Conservation (phyloP, 2,888 invertebrate species). For the Lithophane leautieri region DNA sequence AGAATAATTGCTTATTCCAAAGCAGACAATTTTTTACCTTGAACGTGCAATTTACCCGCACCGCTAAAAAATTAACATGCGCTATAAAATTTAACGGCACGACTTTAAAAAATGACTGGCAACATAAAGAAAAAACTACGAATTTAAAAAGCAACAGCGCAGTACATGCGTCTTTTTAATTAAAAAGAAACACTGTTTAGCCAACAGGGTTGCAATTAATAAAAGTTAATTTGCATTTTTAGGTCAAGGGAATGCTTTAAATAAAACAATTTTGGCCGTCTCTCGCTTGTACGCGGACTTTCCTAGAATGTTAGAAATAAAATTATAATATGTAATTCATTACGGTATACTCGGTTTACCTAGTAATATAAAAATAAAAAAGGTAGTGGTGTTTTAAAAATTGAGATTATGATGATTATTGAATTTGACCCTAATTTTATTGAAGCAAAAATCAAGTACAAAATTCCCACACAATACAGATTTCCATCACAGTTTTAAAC, state of each 20-base stretch:
- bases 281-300: conserved; percentile 47
- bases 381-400: not conserved
- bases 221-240: conserved; percentile 70
- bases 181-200: conserved; percentile 66
- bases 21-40: not conserved
- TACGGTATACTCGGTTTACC: not conserved
- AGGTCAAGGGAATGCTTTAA: conserved; percentile 67
- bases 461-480: not conserved
- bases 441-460: not conserved
- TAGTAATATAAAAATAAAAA: not conserved
- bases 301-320: conserved; percentile 46
- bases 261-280: conserved; percentile 63
- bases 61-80: not conserved
- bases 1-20: not conserved
- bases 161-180: conserved; percentile 60
- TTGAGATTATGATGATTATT: not conserved
- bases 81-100: conserved; percentile 6
- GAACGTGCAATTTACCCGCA: not conserved
- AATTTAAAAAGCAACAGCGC: conserved; percentile 32
- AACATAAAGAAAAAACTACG: conserved; percentile 10
- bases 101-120: conserved; percentile 4
- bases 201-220: conserved; percentile 67
- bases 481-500: not conserved
- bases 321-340: conserved; percentile 28
- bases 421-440: not conserved